Evolutionary conservation across 2,888 invertebrate genomes (phyloP).

Genomic region (Oscheius sp.): DNA sequence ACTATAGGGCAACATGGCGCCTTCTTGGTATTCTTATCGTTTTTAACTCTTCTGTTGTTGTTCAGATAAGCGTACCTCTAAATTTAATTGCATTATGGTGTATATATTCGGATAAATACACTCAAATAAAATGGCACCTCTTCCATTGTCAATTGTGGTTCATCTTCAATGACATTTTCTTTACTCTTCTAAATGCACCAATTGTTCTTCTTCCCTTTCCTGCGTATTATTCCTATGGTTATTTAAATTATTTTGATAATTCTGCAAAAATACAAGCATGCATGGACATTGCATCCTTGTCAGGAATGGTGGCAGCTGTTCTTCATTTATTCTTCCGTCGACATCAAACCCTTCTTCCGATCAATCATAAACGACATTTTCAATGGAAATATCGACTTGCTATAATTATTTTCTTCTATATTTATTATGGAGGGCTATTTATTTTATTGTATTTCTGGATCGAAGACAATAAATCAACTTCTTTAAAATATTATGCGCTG

Average conservation of each 20-base stretch:
- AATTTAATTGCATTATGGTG: conserved; percentile 3
- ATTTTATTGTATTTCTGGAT: background rate
- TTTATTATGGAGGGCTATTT: background rate
- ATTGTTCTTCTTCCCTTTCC: conserved; percentile 2
- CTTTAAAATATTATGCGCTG: background rate
- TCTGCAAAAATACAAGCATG: background rate
- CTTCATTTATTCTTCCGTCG: conserved; percentile 9
- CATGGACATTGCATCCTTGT: background rate
- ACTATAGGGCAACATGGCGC: background rate
- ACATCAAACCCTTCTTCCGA: background rate
- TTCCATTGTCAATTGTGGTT: conserved; percentile 20
- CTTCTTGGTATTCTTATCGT: background rate
- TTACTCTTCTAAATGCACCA: background rate
- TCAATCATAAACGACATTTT: background rate
- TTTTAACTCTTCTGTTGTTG: background rate
- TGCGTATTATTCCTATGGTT: background rate
- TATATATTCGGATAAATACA: background rate
- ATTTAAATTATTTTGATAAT: background rate
- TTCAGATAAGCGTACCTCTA: background rate
- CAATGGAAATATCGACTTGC: background rate
- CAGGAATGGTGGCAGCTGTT: background rate
- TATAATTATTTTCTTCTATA: background rate
- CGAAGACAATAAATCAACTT: background rate
- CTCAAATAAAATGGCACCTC: conserved; percentile 7
- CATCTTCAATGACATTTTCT: background rate